Percentiles rank a stretch among this genome's conserved stretches.
These are phyloP conservation scores for Xiphorhynchus erythropygius DNA, from an alignment of 2,797 vertebrate species.

Conservation along the genomic window DNA sequence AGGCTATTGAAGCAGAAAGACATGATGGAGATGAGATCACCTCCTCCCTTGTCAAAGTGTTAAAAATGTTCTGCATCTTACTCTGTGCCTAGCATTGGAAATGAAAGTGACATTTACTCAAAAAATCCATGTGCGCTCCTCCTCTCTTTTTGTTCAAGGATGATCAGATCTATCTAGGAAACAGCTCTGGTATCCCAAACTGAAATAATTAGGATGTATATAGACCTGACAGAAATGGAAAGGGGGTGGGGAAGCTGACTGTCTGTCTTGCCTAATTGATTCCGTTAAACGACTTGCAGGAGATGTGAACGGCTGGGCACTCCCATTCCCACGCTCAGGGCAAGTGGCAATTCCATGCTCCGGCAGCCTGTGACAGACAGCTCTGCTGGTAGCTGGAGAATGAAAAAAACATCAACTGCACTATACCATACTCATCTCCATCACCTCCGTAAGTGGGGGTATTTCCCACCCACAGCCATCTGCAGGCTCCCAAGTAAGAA, in stretches of 20 bases:
- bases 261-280: slow-evolving; percentile 90
- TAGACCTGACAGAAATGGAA: slow-evolving; percentile 79
- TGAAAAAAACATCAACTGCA: slow-evolving; percentile 91
- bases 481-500: slow-evolving; percentile 82
- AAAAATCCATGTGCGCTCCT: slow-evolving; percentile 81
- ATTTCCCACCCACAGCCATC: slow-evolving; percentile 75
- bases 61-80: slow-evolving; percentile 78
- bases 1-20: slow-evolving; percentile 80
- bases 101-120: slow-evolving; percentile 82
- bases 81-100: slow-evolving; percentile 78
- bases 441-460: slow-evolving; percentile 88
- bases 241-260: slow-evolving; percentile 73
- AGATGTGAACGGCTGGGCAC: slow-evolving; percentile 97
- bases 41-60: slow-evolving; percentile 77
- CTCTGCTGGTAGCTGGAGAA: slow-evolving; percentile 36
- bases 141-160: slow-evolving; percentile 83
- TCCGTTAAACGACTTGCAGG: slow-evolving; percentile 93
- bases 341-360: slow-evolving; percentile 91
- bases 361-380: slow-evolving; percentile 90
- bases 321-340: slow-evolving; percentile 97
- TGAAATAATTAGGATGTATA: slow-evolving; percentile 95
- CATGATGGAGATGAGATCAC: slow-evolving; percentile 75
- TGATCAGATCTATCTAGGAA: slow-evolving; percentile 88
- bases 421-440: slow-evolving; percentile 88
- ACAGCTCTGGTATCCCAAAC: slow-evolving; percentile 91